Base-by-base conservation (phyloP, 1,140 invertebrate genomes). In the Drosophila sucinea region DNA sequence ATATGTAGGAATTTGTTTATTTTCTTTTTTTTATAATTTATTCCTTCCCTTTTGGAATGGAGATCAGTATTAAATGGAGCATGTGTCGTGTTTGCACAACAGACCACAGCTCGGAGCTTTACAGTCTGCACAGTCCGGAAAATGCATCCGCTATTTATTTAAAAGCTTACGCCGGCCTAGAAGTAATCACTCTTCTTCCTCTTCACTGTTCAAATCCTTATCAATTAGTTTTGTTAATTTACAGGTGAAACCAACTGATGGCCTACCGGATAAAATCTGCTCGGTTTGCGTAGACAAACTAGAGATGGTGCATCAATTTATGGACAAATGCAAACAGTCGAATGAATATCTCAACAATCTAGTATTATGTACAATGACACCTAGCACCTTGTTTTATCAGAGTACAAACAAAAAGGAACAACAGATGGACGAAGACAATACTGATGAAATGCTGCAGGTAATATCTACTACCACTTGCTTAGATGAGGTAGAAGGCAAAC, bases 31-130 rank as follows among this genome's bases (percentile, higher is more conserved):
- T 3, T 23, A 8, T 44, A 44, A 44, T 23, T 44, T 44, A 23
- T 51, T 6, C 7, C 6, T 51, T 2, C 7, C 3, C 10, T 38
- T 11, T 11, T 10, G 10, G 10, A 51, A 91, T 91, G 89, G 89
- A 91, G 62, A 83, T 91, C 29, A 78, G 68, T 29, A 91, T 91
- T 55, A 91, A 85, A 10, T 91, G 90, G 90, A 87, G 58, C 7
- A 71, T 91, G 72, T 91, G 90, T 29, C 70, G 90, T 0, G 74
- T 83, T 3, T 91, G 90, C 76, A 72, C 62, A 5, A 32, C 23
- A 6, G 69, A 81, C 3, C 70, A 56, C 1, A 70, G 41, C 3
- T 35, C 60, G 2, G 33, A 71, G 0, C 27, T 90, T 8, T 64
- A 57, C 5, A 33, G 71, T 1, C 47, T 90, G 3, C 77, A 85